Base-by-base conservation (phyloP, 2,888 invertebrate species). In the Clanis bilineata region DNA sequence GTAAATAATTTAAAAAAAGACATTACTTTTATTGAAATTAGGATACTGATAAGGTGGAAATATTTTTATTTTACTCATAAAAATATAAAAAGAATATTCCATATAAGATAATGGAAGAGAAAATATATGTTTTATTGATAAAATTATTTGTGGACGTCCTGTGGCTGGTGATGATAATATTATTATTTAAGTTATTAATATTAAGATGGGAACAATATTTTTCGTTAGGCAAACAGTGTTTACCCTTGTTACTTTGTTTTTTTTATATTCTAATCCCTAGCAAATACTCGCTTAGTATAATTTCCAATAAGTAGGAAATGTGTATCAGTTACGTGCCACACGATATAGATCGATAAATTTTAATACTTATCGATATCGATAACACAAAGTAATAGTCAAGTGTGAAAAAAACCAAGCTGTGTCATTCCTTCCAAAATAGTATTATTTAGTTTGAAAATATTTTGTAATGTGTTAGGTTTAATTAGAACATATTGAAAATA, bases 201-300 rank as follows among this genome's bases (percentile, higher is more conserved):
- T 32, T 12, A n/a, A n/a, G n/a, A n/a, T n/a, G 12, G 1, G 36
- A 12, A 12, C 23, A 51, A 51, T 32, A 32, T 10, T 51, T 51
- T 51, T 51, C 32, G 32, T 18, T 51, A 51, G 15, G 32, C 47
- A 28, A 28, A 51, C 51, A 51, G 15, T 32, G 32, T 51, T 18
- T 51, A 51, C 21, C 51, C 28, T 32, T 51, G 51, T 51, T 51
- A 10, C 28, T 51, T 51, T 47, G 25, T 47, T 28, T 58, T 44
- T 56, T 56, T 44, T 45, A 55, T 55, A 51, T 51, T 32, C 44
- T 54, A 43, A 56, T 56, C 45, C 56, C 21, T 28, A 43, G 43
- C 28, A 25, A 51, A 51, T 51, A 51, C 51, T 51, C 51, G 51
- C 28, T 18, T 32, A 32, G 32, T 51, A 18, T 51, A 51, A 51